Percentiles rank a stretch among this genome's conserved stretches.
These are phyloP conservation scores for Nephrotoma appendiculata DNA, from an alignment of 2,888 invertebrate genomes.

Conservation along the genomic window DNA sequence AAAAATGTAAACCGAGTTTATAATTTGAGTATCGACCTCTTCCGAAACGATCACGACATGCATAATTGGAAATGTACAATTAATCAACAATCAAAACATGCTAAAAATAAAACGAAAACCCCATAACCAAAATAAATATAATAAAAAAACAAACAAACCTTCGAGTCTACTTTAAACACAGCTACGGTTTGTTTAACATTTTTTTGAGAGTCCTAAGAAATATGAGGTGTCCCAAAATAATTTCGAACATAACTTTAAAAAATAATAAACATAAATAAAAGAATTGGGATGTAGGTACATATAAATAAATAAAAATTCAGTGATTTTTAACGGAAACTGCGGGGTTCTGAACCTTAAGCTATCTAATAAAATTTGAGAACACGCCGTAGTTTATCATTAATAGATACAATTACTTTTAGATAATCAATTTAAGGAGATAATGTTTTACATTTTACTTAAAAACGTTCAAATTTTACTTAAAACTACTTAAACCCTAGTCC, in stretches of 20 bases:
- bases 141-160: conserved; percentile 14
- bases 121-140: neutral
- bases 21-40: neutral
- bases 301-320: neutral
- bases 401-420: no score
- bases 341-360: no score
- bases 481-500: no score
- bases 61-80: neutral
- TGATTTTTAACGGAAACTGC: neutral
- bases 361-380: no score
- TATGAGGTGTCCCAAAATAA: neutral
- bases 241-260: conserved; percentile 14
- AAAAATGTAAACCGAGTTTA: neutral
- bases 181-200: conserved; percentile 37
- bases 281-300: conserved; percentile 4
- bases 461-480: no score
- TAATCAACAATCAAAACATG: neutral
- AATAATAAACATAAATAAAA: conserved; percentile 13
- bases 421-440: no score
- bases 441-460: no score
- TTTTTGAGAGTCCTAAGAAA: conserved; percentile 30
- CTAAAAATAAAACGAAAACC: neutral
- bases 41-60: neutral
- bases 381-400: no score
- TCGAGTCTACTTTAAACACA: conserved; percentile 41